Percentiles rank a stretch among this genome's conserved stretches.
Evolutionary conservation across 2,113 vertebrate genomes (phyloP).

Genomic region (Pseudorectes ferrugineus): DNA sequence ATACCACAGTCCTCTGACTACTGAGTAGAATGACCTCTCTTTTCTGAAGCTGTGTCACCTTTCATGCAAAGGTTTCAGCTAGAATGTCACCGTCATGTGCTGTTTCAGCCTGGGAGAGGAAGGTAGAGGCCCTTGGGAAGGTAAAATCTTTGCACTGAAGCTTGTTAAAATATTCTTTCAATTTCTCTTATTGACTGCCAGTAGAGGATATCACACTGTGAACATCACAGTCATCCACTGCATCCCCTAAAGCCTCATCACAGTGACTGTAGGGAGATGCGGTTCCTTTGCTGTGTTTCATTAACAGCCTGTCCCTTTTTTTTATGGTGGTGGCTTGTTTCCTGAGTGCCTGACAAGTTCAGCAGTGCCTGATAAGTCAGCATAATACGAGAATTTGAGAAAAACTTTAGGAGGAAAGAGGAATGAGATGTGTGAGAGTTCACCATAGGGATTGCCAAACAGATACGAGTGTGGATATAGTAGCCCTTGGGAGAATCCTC

Average conservation of each 20-base stretch:
- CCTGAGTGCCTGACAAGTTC: not conserved
- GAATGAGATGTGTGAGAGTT: not conserved
- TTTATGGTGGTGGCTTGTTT: not conserved
- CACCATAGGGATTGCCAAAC: not conserved
- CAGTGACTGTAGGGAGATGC: not conserved
- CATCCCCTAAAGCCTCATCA: not conserved
- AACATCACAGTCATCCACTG: not conserved
- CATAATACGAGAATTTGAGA: not conserved
- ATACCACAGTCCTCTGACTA: accelerated
- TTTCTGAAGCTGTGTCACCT: not conserved
- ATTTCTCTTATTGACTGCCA: not conserved
- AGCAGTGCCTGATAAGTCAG: not conserved
- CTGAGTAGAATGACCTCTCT: not conserved
- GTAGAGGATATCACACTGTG: not conserved
- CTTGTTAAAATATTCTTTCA: not conserved
- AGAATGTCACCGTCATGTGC: not conserved
- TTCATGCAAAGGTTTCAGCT: not conserved
- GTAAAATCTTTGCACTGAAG: not conserved
- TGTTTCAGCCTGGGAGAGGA: not conserved
- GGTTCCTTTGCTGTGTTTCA: not conserved
- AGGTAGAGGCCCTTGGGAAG: not conserved
- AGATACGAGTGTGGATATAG: not conserved
- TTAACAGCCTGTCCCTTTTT: not conserved
- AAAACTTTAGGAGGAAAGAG: not conserved
- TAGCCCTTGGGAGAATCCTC: not conserved